A percentile compares a stretch with the other conserved stretches of the same genome.
phyloP scores from a whole-genome alignment of 2,113 vertebrate species.

The Tragelaphus strepsiceros region DNA sequence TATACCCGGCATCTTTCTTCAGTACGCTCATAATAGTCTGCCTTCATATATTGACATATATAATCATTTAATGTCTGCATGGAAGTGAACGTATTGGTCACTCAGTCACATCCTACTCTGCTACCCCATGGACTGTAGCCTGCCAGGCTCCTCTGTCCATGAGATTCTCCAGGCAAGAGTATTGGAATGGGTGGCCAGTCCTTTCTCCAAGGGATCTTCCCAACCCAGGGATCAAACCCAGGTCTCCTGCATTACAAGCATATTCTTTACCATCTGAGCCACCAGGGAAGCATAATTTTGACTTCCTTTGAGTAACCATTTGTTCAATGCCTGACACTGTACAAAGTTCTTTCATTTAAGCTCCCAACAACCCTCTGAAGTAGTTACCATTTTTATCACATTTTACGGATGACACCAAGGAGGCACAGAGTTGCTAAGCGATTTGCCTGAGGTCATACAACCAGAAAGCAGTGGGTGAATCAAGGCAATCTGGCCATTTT shows the following conservation, averaged over 20 bases:
- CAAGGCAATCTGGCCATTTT: background rate
- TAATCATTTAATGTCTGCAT: background rate
- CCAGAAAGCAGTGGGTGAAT: background rate
- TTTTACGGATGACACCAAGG: background rate
- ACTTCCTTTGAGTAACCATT: background rate
- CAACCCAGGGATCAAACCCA: background rate
- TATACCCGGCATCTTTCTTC: background rate
- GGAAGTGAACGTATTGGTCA: background rate
- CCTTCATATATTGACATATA: background rate
- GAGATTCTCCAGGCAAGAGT: background rate
- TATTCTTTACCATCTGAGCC: background rate
- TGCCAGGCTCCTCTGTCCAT: background rate
- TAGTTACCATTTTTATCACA: background rate
- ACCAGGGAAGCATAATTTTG: background rate
- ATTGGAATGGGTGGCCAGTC: background rate
- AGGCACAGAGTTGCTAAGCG: background rate
- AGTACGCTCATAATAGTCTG: background rate
- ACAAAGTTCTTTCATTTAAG: background rate
- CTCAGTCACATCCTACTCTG: background rate
- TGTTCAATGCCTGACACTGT: background rate
- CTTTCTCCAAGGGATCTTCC: background rate
- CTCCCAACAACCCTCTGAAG: background rate
- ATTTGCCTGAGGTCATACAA: background rate
- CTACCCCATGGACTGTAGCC: background rate
- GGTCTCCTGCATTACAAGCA: background rate